These are phyloP conservation scores for Ataeniobius toweri DNA, from an alignment of 2,797 vertebrate species.

Conservation along the genomic window DNA sequence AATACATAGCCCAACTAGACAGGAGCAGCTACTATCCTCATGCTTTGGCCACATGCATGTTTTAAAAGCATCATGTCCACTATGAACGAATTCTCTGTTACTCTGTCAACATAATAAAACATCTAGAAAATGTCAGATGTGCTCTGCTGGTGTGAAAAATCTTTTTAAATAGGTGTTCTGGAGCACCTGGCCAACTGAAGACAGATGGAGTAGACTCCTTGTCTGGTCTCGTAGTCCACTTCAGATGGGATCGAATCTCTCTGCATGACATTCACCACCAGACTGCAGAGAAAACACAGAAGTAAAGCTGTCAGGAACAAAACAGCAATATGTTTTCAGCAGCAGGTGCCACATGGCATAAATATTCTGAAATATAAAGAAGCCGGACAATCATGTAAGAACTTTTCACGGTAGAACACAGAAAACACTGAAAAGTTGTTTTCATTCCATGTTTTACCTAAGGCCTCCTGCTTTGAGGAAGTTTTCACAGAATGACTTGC, in stretches of 20 bases:
- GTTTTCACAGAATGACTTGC: constrained; percentile 99
- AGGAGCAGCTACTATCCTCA: too few species aligned
- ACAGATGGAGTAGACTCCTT: constrained; percentile 98
- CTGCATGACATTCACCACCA: constrained; percentile 99
- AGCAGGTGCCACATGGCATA: not conserved
- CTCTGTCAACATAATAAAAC: too few species aligned
- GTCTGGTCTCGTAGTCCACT: constrained; percentile 98
- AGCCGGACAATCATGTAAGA: constrained; percentile 4
- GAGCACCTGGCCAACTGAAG: constrained; percentile 93
- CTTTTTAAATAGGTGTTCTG: constrained; percentile 1
- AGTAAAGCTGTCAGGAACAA: constrained; percentile 3
- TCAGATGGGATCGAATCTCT: constrained; percentile 98
- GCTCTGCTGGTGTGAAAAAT: not conserved
- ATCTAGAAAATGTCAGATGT: not conserved
- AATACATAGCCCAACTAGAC: too few species aligned
- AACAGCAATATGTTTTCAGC: constrained; percentile 11
- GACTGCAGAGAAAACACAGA: constrained; percentile 73
- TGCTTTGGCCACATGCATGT: too few species aligned
- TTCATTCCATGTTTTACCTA: constrained; percentile 80
- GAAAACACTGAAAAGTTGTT: not conserved
- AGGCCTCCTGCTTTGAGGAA: constrained; percentile 97
- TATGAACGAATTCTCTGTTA: not conserved
- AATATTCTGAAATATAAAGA: not conserved
- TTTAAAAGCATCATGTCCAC: not conserved
- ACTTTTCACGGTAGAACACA: not conserved